A percentile compares a stretch with the other conserved stretches of the same genome.
Evolutionary conservation across 2,113 vertebrate species (phyloP).

Genomic region (Aphyosemion australe): DNA sequence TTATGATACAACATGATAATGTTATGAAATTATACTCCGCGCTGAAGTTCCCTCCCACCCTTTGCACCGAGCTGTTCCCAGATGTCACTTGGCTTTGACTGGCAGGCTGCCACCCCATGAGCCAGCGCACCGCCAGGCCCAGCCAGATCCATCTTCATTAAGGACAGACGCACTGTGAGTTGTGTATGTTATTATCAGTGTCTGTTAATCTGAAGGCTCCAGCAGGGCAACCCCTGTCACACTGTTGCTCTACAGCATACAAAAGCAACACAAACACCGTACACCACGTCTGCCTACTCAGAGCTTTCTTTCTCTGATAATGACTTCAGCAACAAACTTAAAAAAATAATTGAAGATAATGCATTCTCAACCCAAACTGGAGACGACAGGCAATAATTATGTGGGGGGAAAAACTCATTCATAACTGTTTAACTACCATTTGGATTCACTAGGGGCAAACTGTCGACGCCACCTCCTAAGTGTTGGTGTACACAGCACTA

Average conservation of each 20-base stretch:
- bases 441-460: slow-evolving; percentile 43
- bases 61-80: slow-evolving; percentile 62
- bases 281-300: neutral
- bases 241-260: slow-evolving; percentile 42
- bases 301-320: slow-evolving; percentile 28
- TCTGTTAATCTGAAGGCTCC: slow-evolving; percentile 74
- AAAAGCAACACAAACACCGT: slow-evolving; percentile 28
- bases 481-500: slow-evolving; percentile 28
- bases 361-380: slow-evolving; percentile 32
- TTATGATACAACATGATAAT: slow-evolving; percentile 75
- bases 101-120: slow-evolving; percentile 68
- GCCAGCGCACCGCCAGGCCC: slow-evolving; percentile 55
- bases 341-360: slow-evolving; percentile 49
- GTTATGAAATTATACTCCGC: slow-evolving; percentile 68
- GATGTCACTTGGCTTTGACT: slow-evolving; percentile 72
- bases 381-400: slow-evolving; percentile 38
- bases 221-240: slow-evolving; percentile 56
- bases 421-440: slow-evolving; percentile 41
- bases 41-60: slow-evolving; percentile 55
- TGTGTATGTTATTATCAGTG: slow-evolving; percentile 73
- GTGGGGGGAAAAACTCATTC: slow-evolving; percentile 24
- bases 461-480: slow-evolving; percentile 28
- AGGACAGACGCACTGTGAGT: slow-evolving; percentile 62
- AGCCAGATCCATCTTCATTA: slow-evolving; percentile 77
- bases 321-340: slow-evolving; percentile 29